Evolutionary conservation across 2,797 vertebrate genomes (phyloP).

Genomic region (Xenentodon cancila): DNA sequence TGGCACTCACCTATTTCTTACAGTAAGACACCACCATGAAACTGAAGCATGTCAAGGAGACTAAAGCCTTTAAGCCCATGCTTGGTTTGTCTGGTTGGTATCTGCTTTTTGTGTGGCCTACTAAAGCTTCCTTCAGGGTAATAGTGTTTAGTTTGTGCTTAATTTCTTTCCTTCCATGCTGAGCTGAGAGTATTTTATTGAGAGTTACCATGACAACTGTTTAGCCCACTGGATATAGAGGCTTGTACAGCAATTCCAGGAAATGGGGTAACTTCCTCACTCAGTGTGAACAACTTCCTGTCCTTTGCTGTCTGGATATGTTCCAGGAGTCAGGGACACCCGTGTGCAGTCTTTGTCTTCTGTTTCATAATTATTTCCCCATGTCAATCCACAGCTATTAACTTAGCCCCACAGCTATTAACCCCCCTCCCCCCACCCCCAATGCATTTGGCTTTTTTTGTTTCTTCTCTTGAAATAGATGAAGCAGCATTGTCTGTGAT

Average conservation of each 20-base stretch:
- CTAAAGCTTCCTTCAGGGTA: conserved; percentile 65
- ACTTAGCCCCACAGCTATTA: conserved; percentile 37
- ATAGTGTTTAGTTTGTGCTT: conserved; percentile 71
- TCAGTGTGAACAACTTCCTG: conserved; percentile 87
- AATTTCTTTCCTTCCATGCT: conserved; percentile 67
- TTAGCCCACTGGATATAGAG: conserved; percentile 69
- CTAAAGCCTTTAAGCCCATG: conserved; percentile 33
- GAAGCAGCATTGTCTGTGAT: too few relatives aligned
- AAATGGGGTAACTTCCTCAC: conserved; percentile 86
- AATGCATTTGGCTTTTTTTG: conserved; percentile 8
- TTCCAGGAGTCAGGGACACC: conserved; percentile 70
- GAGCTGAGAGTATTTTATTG: conserved; percentile 77
- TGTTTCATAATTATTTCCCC: conserved; percentile 81
- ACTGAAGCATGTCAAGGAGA: conserved; percentile 38
- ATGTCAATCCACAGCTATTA: conserved; percentile 74
- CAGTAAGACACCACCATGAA: conserved; percentile 39
- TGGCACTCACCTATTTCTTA: conserved; percentile 18
- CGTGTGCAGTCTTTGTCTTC: conserved; percentile 67
- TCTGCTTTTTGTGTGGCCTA: conserved; percentile 71
- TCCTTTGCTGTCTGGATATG: conserved; percentile 71
- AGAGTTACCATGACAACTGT: conserved; percentile 71
- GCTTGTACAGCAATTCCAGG: conserved; percentile 82
- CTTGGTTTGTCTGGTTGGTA: conserved; percentile 32
- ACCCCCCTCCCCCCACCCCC: background rate
- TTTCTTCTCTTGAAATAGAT: conserved; percentile 2